Conservation (phyloP, 2,888 invertebrate genomes). For the Heliconius ethilla region DNA sequence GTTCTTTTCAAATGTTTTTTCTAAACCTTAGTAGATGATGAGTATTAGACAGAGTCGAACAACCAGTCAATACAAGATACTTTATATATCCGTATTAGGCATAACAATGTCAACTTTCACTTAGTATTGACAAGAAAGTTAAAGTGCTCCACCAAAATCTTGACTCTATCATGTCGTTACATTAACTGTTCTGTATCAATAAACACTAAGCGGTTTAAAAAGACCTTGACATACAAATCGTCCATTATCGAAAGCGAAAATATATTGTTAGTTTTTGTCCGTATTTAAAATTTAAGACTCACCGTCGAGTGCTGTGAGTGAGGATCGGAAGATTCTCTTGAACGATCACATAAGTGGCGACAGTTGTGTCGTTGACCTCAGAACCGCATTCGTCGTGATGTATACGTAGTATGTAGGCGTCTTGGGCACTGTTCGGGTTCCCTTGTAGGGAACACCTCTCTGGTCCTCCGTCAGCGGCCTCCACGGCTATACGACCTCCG, state of each 20-base stretch:
- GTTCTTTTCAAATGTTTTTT: neutral
- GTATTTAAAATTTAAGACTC: conserved; percentile 41
- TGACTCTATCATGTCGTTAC: conserved; percentile 4
- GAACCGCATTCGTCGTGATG: conserved; percentile 89
- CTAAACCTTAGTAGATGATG: neutral
- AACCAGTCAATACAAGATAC: neutral
- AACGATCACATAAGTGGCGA: conserved; percentile 91
- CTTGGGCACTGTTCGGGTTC: conserved; percentile 86
- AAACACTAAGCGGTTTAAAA: conserved; percentile 11
- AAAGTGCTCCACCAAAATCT: conserved; percentile 17
- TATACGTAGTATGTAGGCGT: conserved; percentile 88
- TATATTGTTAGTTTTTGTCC: conserved; percentile 34
- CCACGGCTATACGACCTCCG: conserved; percentile 89
- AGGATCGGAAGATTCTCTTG: conserved; percentile 92
- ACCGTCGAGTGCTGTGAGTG: conserved; percentile 89
- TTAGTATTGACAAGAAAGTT: conserved; percentile 23
- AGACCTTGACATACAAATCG: conserved; percentile 41
- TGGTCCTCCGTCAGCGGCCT: conserved; percentile 86
- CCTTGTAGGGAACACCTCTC: conserved; percentile 88
- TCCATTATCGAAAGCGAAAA: conserved; percentile 41
- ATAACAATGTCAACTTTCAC: conserved; percentile 29
- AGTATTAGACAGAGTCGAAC: neutral
- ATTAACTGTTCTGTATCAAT: conserved; percentile 10
- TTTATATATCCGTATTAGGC: neutral
- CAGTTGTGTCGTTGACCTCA: conserved; percentile 88